phyloP scores from a whole-genome alignment of 2,113 vertebrate genomes.

The Ciconia stormi region DNA sequence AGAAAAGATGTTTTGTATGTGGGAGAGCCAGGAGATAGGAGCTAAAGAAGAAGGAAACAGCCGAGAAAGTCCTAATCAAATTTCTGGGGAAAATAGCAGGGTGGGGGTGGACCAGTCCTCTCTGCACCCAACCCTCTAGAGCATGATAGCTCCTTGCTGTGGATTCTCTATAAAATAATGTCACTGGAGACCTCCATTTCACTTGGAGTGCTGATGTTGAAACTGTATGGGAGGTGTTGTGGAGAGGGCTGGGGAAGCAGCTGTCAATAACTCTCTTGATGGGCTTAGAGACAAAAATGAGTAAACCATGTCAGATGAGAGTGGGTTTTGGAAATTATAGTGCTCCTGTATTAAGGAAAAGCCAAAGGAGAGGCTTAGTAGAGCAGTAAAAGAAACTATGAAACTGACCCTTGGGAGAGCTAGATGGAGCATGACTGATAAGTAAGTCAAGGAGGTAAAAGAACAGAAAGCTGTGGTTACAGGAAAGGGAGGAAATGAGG shows the following conservation, averaged over 20 bases:
- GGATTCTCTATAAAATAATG: background rate
- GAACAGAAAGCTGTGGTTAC: background rate
- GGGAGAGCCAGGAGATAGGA: background rate
- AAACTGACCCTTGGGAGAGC: background rate
- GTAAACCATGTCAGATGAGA: background rate
- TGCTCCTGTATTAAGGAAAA: background rate
- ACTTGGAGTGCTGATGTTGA: background rate
- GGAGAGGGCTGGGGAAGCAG: background rate
- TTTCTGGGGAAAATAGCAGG: background rate
- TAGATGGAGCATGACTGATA: background rate
- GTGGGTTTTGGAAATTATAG: background rate
- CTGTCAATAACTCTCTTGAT: background rate
- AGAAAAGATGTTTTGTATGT: background rate
- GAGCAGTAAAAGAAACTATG: background rate
- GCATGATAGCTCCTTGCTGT: background rate
- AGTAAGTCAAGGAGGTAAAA: background rate
- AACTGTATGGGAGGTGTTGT: background rate
- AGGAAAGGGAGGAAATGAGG: background rate
- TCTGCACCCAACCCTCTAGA: background rate
- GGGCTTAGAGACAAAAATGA: background rate
- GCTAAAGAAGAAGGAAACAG: background rate
- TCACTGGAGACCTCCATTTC: background rate
- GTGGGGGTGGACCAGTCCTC: background rate
- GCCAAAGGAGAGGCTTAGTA: background rate
- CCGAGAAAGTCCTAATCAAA: background rate